Evolutionary conservation across 2,888 invertebrate species (phyloP), one percentile per base, ranked within the genome.

Genomic region (Pandemis cinnamomeana): DNA sequence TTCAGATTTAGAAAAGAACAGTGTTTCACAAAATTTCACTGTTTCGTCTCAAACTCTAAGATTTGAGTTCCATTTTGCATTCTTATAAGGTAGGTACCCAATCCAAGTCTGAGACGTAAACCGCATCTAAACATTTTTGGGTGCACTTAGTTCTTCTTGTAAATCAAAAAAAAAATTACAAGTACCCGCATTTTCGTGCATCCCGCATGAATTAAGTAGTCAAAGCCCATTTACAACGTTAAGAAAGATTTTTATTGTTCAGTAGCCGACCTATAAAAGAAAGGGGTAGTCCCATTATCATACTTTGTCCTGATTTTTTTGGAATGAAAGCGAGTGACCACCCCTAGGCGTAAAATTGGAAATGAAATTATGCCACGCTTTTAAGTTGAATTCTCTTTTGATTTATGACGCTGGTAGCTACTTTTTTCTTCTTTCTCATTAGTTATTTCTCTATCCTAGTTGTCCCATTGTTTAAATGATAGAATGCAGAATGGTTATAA

Each of bases 221-320:
- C 42, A 71, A 69, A 72, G 58, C 51, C 66, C 60, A 61, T 74
- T 74, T 67, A 74, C 74, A 79, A 80, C 78, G 75, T 77, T 78
- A 76, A 84, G 85, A 89, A 88, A 89, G 80, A 85, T 84, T 86
- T 91, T 91, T 91, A 91, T 89, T 83, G 84, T 79, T 81, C 89
- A 89, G 92, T 91, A 92, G 92, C 89, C 77, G 77, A 79, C 78
- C 81, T 81, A 80, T 87, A 86, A 86, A 87, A 85, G 87, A 89
- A 90, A 91, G 87, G 86, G 85, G 82, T 87, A 78, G 81, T 77
- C 79, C 83, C 80, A 82, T 85, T 81, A 78, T 84, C 77, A 62
- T 80, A 78, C 77, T 81, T 79, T 79, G 78, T 80, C 79, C 85
- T 86, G 84, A 85, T 83, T 82, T 75, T 78, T 74, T 74, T 67